Evolutionary conservation across 2,113 vertebrate genomes (phyloP), one percentile per base, ranked within the genome.

Genomic region (Daphoenositta chrysoptera): DNA sequence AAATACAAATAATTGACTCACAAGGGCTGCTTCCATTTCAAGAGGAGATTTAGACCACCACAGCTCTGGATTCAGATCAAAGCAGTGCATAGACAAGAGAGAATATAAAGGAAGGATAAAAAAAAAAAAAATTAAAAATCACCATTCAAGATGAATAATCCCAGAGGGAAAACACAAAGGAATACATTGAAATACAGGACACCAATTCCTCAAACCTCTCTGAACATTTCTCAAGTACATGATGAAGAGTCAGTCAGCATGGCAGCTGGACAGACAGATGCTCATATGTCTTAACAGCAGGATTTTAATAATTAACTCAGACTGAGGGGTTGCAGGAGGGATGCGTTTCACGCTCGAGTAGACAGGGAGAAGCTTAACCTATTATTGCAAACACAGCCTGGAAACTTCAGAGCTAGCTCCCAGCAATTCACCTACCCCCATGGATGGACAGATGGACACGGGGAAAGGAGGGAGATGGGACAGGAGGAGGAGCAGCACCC

Each of bases 191-290:
- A 94, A 91, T 20, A 70, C 24, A 54, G 51, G 44, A 54, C n/a
- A 39, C 2, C 28, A 27, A 3, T 27, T 81, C 47, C 76, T 92
- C 72, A 73, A 37, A 70, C 20, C 56, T 68, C 61, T 57, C 30
- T 39, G 75, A 92, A 45, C 0, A 2, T 33, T 77, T 93, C 76
- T 80, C 44, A 70, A 71, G 72, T 44, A 22, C 8, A 15, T 2
- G 53, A 78, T 23, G 60, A 87, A 24, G 68, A 92, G 83, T 51
- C 90, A 54, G 37, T 93, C 83, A 87, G 85, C 40, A 6, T 47
- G 77, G 83, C 94, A 96, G 93, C 91, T 93, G 92, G 92, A 96
- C 94, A 88, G 93, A 75, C 95, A 96, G 87, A 93, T 86, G 93
- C 94, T 96, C 86, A 6, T 56, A 47, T 60, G 72, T 84, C 94